These are phyloP conservation scores for Fistularia tabacaria DNA, from an alignment of 2,797 vertebrate species.

Conservation along the genomic window DNA sequence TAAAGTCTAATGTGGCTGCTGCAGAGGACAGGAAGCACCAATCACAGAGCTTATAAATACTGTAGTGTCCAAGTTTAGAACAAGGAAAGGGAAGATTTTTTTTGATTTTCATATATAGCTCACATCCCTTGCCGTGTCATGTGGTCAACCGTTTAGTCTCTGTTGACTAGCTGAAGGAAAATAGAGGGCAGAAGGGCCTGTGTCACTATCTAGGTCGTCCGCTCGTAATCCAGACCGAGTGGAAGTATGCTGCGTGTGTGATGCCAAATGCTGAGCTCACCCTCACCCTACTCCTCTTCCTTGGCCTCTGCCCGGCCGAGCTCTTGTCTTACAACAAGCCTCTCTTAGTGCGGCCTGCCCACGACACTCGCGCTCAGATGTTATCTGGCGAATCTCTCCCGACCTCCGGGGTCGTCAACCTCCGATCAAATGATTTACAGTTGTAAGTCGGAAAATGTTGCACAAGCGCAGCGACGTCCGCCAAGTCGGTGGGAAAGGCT, in stretches of 20 bases:
- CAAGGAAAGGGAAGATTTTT: conserved; percentile 15
- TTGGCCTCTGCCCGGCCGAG: not conserved
- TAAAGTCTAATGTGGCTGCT: not conserved
- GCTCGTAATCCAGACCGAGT: conserved; percentile 56
- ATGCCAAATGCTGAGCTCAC: conserved; percentile 36
- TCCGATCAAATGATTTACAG: conserved; percentile 2
- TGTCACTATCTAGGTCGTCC: conserved; percentile 59
- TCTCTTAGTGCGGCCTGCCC: conserved; percentile 4
- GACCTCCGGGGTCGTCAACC: not conserved
- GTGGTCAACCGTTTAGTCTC: conserved; percentile 59
- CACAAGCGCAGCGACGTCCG: too few species aligned
- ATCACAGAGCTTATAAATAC: too few species aligned
- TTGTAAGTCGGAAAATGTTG: not conserved
- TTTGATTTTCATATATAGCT: not conserved
- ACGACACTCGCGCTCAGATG: conserved; percentile 25
- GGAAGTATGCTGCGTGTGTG: conserved; percentile 50
- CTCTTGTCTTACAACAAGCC: conserved; percentile 21
- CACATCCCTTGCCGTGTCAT: conserved; percentile 24
- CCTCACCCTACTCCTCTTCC: conserved; percentile 28
- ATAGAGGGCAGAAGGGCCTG: conserved; percentile 28
- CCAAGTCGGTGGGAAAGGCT: too few species aligned
- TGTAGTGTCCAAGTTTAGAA: not conserved
- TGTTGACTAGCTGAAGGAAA: conserved; percentile 35
- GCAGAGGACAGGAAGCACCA: too few species aligned
- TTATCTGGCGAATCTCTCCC: conserved; percentile 9